Evolutionary conservation across 2,797 vertebrate species (phyloP).

Genomic region (Poecile montanus): DNA sequence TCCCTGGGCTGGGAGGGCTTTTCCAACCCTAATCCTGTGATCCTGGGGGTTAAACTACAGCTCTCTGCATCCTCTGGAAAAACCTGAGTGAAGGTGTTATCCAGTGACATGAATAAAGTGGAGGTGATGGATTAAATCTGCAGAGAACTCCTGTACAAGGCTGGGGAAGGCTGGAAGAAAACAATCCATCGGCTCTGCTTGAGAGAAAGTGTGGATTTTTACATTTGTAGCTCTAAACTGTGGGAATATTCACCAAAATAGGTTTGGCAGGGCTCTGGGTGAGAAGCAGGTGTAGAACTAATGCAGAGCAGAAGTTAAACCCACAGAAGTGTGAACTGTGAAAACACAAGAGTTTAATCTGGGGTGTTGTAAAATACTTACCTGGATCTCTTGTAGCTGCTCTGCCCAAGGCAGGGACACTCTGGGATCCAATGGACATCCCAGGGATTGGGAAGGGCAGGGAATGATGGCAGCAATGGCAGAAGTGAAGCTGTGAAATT

Average conservation of each 20-base stretch:
- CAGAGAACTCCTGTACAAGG: background rate
- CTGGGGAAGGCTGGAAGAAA: background rate
- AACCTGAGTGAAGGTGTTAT: background rate
- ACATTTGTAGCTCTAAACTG: background rate
- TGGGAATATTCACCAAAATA: background rate
- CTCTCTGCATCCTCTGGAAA: background rate
- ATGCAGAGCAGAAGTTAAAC: background rate
- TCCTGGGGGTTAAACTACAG: background rate
- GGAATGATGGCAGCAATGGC: background rate
- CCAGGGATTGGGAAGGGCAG: slow-evolving; percentile 10
- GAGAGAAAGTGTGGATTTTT: background rate
- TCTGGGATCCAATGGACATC: background rate
- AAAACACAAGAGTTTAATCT: background rate
- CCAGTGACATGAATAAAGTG: background rate
- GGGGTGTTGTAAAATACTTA: background rate
- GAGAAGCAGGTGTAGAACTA: background rate
- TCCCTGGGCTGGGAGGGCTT: accelerated
- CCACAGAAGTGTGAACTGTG: background rate
- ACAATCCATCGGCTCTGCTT: background rate
- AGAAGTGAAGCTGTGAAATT: background rate
- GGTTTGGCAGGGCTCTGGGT: background rate
- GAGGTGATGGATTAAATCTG: background rate
- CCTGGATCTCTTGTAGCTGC: background rate
- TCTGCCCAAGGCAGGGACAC: background rate
- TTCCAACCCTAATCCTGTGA: background rate